Base-by-base conservation (phyloP, 2,888 invertebrate genomes). In the Ophioninae sp. region DNA sequence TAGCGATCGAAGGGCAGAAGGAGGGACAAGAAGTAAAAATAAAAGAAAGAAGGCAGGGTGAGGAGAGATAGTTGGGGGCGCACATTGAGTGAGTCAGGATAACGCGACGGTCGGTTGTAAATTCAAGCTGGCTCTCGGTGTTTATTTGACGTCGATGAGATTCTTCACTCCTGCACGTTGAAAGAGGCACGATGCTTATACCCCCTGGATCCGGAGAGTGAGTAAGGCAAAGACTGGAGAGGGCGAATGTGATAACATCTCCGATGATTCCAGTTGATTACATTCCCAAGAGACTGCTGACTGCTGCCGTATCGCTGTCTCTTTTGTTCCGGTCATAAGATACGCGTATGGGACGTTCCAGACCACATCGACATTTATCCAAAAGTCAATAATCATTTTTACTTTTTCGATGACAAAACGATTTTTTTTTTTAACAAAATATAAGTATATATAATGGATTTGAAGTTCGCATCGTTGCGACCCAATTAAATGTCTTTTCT, bases 111-210 rank as follows among this genome's bases (percentile, higher is more conserved):
- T 80, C 56, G 80, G 74, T 73, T 83, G 73, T 83, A 83, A 83
- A 83, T 83, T 83, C 83, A 80, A 81, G 80, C 83, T 83, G 83
- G 77, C 83, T 77, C 80, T 80, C 76, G 77, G 80, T 83, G 83
- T 83, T 83, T 83, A 80, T 83, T 83, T 83, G 83, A 83, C 83
- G 80, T 83, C 80, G 77, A 83, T 83, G 80, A 80, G 80, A 80
- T 83, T 83, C 80, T 67, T 74, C 58, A 44, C 73, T 79, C 56
- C 69, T 73, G 73, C 51, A 71, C 51, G 77, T 77, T 74, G 73
- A 68, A 73, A 69, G 63, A 61, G 51, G 59, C 51, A 58, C 77
- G 77, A 68, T 68, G 44, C 41, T 78, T 51, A 30, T 30, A 17
- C 72, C 67, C 65, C 76, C 61, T 63, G 77, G 51, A 23, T 69